These are phyloP conservation scores for Sialia sialis DNA, from an alignment of 2,113 vertebrate genomes.

Conservation along the genomic window DNA sequence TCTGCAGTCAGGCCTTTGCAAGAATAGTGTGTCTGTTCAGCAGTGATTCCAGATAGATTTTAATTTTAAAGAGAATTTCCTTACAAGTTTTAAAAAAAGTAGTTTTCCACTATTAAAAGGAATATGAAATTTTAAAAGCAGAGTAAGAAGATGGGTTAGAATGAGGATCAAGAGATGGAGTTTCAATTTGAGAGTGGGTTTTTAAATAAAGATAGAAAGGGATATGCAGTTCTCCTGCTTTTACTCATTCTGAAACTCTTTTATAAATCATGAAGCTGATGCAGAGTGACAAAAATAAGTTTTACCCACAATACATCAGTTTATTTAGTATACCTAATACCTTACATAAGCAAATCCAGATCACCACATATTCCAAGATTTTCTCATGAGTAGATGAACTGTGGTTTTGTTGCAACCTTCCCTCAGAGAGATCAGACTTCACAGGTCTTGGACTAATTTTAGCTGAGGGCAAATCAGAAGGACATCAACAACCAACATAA, in stretches of 20 bases:
- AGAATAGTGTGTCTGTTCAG: neutral
- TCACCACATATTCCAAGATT: neutral
- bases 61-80: neutral
- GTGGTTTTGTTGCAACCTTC: neutral
- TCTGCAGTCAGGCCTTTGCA: neutral
- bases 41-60: neutral
- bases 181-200: neutral
- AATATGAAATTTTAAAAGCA: neutral
- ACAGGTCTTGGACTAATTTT: neutral
- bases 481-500: neutral
- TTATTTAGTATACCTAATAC: neutral
- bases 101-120: neutral
- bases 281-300: neutral
- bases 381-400: neutral
- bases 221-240: neutral
- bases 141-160: neutral
- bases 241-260: neutral
- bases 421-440: neutral
- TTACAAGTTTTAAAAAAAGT: neutral
- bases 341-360: neutral
- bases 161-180: neutral
- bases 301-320: neutral
- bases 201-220: neutral
- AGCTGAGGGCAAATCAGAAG: neutral
- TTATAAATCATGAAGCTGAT: neutral